phyloP scores from a whole-genome alignment of 2,113 vertebrate genomes.

The Orthochromis indermauri region DNA sequence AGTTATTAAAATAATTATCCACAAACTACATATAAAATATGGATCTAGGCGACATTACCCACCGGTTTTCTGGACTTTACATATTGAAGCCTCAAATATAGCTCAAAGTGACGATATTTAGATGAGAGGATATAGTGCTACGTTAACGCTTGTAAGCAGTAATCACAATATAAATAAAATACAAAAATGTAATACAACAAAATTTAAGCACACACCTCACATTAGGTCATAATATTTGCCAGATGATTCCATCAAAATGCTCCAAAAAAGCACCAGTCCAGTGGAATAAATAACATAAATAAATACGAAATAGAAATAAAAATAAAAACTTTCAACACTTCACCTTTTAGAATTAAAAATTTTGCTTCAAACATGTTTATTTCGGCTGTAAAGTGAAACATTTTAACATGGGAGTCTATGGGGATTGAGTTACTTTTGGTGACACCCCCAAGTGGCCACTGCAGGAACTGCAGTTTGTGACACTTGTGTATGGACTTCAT shows the following conservation, averaged over 20 bases:
- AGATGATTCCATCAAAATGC: not conserved
- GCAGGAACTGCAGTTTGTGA: not conserved
- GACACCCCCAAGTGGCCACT: fast-evolving
- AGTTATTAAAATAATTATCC: not conserved
- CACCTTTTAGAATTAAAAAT: not conserved
- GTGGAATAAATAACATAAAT: not conserved
- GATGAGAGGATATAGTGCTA: not conserved
- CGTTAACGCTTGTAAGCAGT: fast-evolving
- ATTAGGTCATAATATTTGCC: not conserved
- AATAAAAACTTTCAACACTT: not conserved
- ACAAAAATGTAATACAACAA: not conserved
- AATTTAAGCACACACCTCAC: not conserved
- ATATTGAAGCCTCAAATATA: not conserved
- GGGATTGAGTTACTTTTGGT: not conserved
- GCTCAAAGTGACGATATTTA: not conserved
- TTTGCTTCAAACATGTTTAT: not conserved
- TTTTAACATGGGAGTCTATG: not conserved
- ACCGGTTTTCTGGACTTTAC: not conserved
- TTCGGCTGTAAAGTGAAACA: not conserved
- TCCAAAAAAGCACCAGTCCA: not conserved
- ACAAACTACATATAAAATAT: not conserved
- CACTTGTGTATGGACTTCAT: not conserved
- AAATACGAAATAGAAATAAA: not conserved
- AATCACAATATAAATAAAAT: not conserved
- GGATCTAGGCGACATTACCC: not conserved